phyloP scores from a whole-genome alignment of 1,140 invertebrate genomes.

The Drosophila varians region DNA sequence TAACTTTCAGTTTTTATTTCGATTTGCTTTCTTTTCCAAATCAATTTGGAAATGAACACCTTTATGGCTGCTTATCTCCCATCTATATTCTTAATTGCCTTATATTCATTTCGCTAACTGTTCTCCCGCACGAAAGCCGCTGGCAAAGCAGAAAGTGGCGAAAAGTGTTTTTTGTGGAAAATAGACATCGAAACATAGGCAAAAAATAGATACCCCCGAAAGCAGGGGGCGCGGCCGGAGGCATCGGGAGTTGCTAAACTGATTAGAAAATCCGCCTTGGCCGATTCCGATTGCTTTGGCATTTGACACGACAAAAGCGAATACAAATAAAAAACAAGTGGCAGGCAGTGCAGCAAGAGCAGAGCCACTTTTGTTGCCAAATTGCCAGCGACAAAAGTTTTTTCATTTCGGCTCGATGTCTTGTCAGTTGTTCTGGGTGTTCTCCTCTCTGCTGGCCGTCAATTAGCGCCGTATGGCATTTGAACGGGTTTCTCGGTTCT shows the following conservation, averaged over 20 bases:
- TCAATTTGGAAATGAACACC: background rate
- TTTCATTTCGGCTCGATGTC: background rate
- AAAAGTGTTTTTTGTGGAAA: constrained; percentile 39
- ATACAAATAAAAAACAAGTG: background rate
- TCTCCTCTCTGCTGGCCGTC: constrained; percentile 27
- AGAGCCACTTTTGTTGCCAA: constrained; percentile 42
- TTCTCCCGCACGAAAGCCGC: constrained; percentile 34
- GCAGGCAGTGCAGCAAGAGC: constrained; percentile 31
- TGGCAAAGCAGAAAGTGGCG: constrained; percentile 42
- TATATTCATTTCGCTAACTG: constrained; percentile 16
- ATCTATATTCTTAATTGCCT: background rate
- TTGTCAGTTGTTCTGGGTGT: constrained; percentile 15
- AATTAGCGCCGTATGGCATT: constrained; percentile 60
- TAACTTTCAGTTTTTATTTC: background rate
- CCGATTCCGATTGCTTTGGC: constrained; percentile 53
- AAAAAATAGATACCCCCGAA: constrained; percentile 27
- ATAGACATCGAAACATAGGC: constrained; percentile 22
- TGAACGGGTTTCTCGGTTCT: constrained; percentile 31
- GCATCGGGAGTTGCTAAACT: constrained; percentile 17
- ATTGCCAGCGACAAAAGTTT: constrained; percentile 31
- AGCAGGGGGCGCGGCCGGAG: background rate
- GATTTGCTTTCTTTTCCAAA: background rate
- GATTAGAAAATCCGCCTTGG: constrained; percentile 49
- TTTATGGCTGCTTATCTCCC: background rate
- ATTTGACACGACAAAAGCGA: constrained; percentile 43